Base-by-base conservation (phyloP, 1,140 invertebrate genomes). In the Chironomus tepperi region DNA sequence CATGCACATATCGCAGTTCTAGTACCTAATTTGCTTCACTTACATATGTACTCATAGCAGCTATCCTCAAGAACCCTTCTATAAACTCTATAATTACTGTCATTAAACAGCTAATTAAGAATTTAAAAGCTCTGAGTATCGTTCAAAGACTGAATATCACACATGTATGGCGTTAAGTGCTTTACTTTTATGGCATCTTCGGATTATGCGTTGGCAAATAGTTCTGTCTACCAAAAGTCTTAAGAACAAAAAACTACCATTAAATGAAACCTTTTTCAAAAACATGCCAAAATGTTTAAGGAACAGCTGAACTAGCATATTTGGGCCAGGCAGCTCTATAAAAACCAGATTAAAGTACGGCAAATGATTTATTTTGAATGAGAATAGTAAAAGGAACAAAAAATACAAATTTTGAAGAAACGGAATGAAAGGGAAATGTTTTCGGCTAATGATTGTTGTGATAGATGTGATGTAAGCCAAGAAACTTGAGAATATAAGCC, bases 201-300 rank as follows among this genome's bases (percentile, higher is more conserved):
- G 42, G 73, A 57, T 74, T 43, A 57, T 21, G 42, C 47, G 47
- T 57, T 57, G 73, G 34, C 42, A 57, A n/a, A 42, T 74, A 19
- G 7, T 74, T 47, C 73, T 76, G 74, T 76, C 76, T 76, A 34
- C 24, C 24, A 34, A 34, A 34, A 34, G 24, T 34, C 24, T 34
- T 34, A 34, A 34, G 24, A 34, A 34, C 47, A n/a, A 5, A 15
- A 57, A 57, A 57, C 12, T 1, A 3, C 47, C 12, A 57, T 57
- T 57, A 57, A 15, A 15, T n/a, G 47, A 57, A 57, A n/a, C 47
- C 47, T 57, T 57, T 57, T n/a, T n/a, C 12, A 57, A 57, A 57
- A 57, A 57, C 15, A 47, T 57, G 47, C 47, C 47, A 57, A n/a
- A n/a, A n/a, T n/a, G n/a, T n/a, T n/a, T n/a, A n/a, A 57, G 12